These are phyloP conservation scores for Trichonephila inaurata DNA, from an alignment of 1,140 invertebrate species.

Conservation along the genomic window DNA sequence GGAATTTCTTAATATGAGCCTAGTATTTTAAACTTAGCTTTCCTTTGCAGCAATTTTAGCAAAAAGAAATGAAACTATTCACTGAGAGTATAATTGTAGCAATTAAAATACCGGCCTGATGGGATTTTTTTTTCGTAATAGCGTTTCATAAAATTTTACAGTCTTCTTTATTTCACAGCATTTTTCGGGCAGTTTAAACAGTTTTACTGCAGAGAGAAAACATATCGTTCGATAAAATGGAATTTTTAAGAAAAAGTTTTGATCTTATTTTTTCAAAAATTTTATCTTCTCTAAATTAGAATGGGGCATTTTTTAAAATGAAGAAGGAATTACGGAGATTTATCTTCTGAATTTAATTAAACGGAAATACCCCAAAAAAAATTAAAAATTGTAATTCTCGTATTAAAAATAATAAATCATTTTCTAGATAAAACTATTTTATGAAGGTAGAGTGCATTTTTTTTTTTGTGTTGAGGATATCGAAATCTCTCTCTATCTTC, in stretches of 20 bases:
- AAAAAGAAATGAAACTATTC: not conserved
- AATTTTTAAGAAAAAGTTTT: not conserved
- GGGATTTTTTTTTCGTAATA: conserved; percentile 1
- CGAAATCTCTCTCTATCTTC: too few species aligned
- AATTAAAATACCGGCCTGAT: conserved; percentile 17
- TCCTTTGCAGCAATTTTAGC: not conserved
- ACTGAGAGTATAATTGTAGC: not conserved
- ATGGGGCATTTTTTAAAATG: too few species aligned
- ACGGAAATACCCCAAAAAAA: too few species aligned
- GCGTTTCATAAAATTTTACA: conserved; percentile 35
- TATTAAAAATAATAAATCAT: too few species aligned
- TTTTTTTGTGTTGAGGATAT: too few species aligned
- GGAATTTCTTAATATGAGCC: conserved; percentile 37
- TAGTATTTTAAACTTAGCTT: conserved; percentile 13
- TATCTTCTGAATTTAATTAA: too few species aligned
- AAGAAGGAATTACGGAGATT: too few species aligned
- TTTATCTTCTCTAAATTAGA: too few species aligned
- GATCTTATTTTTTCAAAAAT: not conserved
- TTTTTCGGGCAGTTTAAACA: not conserved
- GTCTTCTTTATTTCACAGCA: not conserved
- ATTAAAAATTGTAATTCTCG: too few species aligned
- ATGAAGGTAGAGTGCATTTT: too few species aligned
- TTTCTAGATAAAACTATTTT: too few species aligned
- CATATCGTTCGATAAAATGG: not conserved
- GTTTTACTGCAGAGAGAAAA: not conserved